These are phyloP conservation scores for Apogon talboti DNA, from an alignment of 2,797 vertebrate species.

Conservation along the genomic window DNA sequence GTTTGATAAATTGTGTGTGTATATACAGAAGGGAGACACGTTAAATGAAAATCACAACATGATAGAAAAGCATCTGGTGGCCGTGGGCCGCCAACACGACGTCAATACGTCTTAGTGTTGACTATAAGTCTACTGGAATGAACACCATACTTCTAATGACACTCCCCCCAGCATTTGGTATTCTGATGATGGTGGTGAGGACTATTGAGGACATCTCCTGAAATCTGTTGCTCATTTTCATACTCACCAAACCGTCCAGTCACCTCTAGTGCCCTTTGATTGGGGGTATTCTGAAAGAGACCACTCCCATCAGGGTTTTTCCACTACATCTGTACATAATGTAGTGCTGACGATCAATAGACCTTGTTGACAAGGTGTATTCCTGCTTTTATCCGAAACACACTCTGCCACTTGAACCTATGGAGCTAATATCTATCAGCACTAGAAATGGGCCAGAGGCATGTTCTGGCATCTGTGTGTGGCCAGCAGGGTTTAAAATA, in stretches of 20 bases:
- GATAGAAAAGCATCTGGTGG: too few relatives aligned
- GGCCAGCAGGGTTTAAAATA: conserved; percentile 72
- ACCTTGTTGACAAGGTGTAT: neutral
- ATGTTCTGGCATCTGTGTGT: conserved; percentile 42
- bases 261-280: too few relatives aligned
- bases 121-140: too few relatives aligned
- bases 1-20: neutral
- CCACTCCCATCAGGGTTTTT: neutral
- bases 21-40: neutral
- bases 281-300: too few relatives aligned
- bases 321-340: neutral
- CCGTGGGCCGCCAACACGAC: too few relatives aligned
- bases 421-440: conserved; percentile 33
- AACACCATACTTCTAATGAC: too few relatives aligned
- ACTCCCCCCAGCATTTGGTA: too few relatives aligned
- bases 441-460: conserved; percentile 25
- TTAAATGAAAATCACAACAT: neutral
- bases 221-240: too few relatives aligned
- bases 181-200: too few relatives aligned
- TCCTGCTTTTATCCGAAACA: conserved; percentile 16
- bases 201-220: too few relatives aligned
- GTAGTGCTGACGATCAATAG: conserved; percentile 4
- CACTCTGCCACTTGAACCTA: conserved; percentile 13
- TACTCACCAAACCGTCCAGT: too few relatives aligned
- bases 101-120: too few relatives aligned